phyloP scores from a whole-genome alignment of 2,888 invertebrate genomes.

The Drosophila histrio region DNA sequence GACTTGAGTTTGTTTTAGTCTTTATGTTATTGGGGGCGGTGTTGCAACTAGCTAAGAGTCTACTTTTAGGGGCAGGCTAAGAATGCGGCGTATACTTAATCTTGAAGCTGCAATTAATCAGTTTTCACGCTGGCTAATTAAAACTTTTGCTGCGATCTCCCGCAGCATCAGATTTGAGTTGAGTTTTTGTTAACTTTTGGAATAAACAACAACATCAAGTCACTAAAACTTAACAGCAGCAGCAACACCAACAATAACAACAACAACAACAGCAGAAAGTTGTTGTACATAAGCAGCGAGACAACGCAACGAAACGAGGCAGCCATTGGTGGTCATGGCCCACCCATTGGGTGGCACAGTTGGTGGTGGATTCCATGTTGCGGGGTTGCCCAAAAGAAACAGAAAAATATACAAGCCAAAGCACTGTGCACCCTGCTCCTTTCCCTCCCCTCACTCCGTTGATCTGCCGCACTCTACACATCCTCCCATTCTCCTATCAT shows the following conservation, averaged over 20 bases:
- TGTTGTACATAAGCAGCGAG: constrained; percentile 65
- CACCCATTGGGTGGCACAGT: constrained; percentile 67
- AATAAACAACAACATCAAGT: background rate
- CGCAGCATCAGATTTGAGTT: constrained; percentile 28
- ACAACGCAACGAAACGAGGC: constrained; percentile 42
- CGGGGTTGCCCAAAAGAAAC: constrained; percentile 50
- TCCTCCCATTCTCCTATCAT: constrained; percentile 18
- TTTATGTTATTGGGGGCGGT: background rate
- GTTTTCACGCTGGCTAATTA: constrained; percentile 44
- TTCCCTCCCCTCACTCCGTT: background rate
- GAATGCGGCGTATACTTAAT: constrained; percentile 50
- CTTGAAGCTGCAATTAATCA: constrained; percentile 37
- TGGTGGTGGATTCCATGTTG: constrained; percentile 47
- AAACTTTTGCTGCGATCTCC: constrained; percentile 28
- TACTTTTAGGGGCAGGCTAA: constrained; percentile 18
- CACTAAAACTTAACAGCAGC: constrained; percentile 47
- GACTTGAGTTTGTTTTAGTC: constrained; percentile 29
- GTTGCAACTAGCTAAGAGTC: background rate
- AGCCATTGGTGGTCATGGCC: constrained; percentile 73
- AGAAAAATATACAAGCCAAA: constrained; percentile 36
- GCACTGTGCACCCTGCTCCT: constrained; percentile 26
- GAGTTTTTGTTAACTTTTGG: constrained; percentile 17
- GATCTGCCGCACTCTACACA: background rate
- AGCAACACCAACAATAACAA: background rate
- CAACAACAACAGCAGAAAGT: constrained; percentile 30